phyloP scores from a whole-genome alignment of 23 tunicate genomes.

The Trididemnum clinides region DNA sequence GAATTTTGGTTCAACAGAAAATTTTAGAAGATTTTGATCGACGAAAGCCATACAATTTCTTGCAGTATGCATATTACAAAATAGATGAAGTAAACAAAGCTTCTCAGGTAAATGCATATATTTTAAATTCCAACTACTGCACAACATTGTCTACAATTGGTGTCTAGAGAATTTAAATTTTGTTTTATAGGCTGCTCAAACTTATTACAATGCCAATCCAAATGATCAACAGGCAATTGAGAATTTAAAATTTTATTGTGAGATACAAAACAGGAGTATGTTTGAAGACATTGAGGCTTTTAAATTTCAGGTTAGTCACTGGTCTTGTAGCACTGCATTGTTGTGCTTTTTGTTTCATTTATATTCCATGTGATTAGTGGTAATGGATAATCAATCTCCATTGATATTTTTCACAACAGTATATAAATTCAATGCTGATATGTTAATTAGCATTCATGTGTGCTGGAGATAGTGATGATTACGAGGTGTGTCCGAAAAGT shows the following conservation, averaged over 20 bases:
- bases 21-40: conserved; percentile 48
- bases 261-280: not conserved
- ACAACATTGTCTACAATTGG: not conserved
- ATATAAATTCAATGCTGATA: no score
- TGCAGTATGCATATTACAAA: conserved; percentile 76
- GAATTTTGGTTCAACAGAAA: no score
- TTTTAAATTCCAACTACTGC: not conserved
- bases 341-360: no score
- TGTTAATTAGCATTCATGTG: no score
- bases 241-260: conserved; percentile 55
- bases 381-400: no score
- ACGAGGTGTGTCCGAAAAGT: no score
- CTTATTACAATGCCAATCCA: conserved; percentile 53
- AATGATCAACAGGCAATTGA: conserved; percentile 51
- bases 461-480: no score
- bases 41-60: conserved; percentile 59
- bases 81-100: conserved; percentile 47
- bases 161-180: not conserved
- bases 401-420: no score
- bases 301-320: conserved; percentile 25
- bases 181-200: conserved; percentile 53
- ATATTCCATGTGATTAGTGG: no score
- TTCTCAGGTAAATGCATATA: conserved; percentile 22
- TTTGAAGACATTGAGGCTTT: conserved; percentile 66
- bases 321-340: no score